Base-by-base conservation (phyloP, 2,888 invertebrate genomes). In the Drosophila pegasa region DNA sequence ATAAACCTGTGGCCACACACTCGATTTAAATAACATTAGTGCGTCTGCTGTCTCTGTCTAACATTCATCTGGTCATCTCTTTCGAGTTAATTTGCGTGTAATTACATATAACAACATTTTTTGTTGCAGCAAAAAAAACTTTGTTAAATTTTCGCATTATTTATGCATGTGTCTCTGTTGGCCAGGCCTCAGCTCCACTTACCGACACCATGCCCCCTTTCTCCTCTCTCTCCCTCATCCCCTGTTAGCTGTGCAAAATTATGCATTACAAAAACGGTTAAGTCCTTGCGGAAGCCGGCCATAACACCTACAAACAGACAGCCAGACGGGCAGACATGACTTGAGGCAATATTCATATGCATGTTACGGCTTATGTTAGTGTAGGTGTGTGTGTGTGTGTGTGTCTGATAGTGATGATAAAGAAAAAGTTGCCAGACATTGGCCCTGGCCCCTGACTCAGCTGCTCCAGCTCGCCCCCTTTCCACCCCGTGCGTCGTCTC, bases 191-290 rank as follows among this genome's bases (percentile, higher is more conserved):
- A 27, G 18, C 14, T 25, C 25, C 33, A 43, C 41, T 43, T 33
- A 18, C 22, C 9, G 2, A 33, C 14, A n/a, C 66, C 40, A 33
- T 10, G 12, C 66, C 40, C 31, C 1, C 22, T 2, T 16, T 8
- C 9, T 4, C 29, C 41, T 9, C 47, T 18, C 35, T n/a, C 9
- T 4, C 10, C 3, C 16, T 25, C 27, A 16, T 8, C 18, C 33
- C 40, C 38, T 56, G 60, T 50, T 68, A 31, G 60, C 54, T 66
- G 64, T 69, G 52, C 65, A 71, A 85, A 85, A 89, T 85, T 89
- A 85, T 85, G 85, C 89, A 85, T 85, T 85, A 85, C 88, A 85
- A 80, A 84, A 87, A 80, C 80, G 88, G 88, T 87, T 89, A 87
- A 89, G 88, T 89, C 88, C 88, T 87, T 69, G 75, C 88, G 83